A percentile compares a stretch with the other conserved stretches of the same genome.
phyloP scores from a whole-genome alignment of 2,797 vertebrate genomes.

The Miichthys miiuy region DNA sequence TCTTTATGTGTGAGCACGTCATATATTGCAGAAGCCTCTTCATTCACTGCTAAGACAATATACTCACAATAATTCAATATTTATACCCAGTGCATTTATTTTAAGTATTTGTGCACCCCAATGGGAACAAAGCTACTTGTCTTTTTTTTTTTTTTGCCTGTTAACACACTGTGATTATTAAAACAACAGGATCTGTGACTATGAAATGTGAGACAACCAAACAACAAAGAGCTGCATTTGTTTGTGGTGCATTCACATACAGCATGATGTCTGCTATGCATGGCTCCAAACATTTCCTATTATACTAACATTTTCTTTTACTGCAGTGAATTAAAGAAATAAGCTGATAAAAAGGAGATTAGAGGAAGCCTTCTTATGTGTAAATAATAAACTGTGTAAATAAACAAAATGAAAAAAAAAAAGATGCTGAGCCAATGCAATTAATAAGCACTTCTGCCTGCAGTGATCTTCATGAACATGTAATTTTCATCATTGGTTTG shows the following conservation, averaged over 20 bases:
- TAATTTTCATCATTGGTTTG: conserved; percentile 54
- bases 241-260: conserved; percentile 3
- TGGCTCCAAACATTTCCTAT: background rate
- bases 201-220: conserved; percentile 10
- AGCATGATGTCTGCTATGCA: conserved; percentile 1
- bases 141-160: conserved; percentile 2
- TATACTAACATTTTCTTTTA: background rate
- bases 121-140: conserved; percentile 19
- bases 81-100: background rate
- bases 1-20: conserved; percentile 34
- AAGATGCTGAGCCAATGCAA: conserved; percentile 17
- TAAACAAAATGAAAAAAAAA: conserved; percentile 25
- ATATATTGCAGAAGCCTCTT: conserved; percentile 8
- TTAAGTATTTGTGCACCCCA: background rate
- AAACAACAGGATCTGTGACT: conserved; percentile 7
- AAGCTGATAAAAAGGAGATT: conserved; percentile 4
- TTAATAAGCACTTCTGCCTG: conserved; percentile 47
- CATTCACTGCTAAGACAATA: conserved; percentile 24
- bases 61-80: conserved; percentile 15
- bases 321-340: conserved; percentile 9
- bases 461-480: conserved; percentile 49
- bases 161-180: background rate
- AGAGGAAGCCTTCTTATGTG: background rate
- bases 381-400: conserved; percentile 10
- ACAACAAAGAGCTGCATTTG: background rate